A percentile compares a stretch with the other conserved stretches of the same genome.
These are phyloP conservation scores for Paralinhomoeus sp. DNA, from an alignment of 2,888 invertebrate genomes.

Conservation along the genomic window DNA sequence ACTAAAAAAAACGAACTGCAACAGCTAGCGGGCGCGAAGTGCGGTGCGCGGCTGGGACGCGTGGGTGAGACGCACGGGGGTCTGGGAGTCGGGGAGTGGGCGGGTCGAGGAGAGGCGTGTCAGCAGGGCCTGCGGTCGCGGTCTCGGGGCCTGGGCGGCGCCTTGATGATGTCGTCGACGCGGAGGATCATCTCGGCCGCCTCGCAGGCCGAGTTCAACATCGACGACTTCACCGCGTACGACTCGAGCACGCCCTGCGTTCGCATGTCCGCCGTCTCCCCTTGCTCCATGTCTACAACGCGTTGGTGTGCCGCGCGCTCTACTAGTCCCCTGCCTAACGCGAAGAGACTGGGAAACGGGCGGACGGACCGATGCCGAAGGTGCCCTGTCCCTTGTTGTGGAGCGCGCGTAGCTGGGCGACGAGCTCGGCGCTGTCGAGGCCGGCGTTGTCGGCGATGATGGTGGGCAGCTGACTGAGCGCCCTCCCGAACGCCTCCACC, in stretches of 20 bases:
- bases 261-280: slow-evolving; percentile 67
- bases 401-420: slow-evolving; percentile 68
- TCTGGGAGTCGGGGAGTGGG: too few species aligned
- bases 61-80: too few species aligned
- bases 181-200: slow-evolving; percentile 96
- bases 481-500: slow-evolving; percentile 75
- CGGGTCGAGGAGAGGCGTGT: too few species aligned
- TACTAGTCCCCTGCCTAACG: too few species aligned
- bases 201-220: slow-evolving; percentile 73
- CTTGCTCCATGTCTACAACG: slow-evolving; percentile 56
- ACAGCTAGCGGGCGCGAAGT: too few species aligned
- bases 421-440: slow-evolving; percentile 78
- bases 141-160: slow-evolving; percentile 12
- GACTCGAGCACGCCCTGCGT: slow-evolving; percentile 81
- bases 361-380: slow-evolving; percentile 55
- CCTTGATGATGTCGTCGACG: slow-evolving; percentile 83
- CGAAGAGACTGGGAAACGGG: too few species aligned
- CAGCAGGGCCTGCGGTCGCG: neutral
- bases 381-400: slow-evolving; percentile 58
- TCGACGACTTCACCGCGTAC: slow-evolving; percentile 83
- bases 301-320: too few species aligned
- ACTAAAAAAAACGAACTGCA: too few species aligned
- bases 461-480: slow-evolving; percentile 55
- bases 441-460: slow-evolving; percentile 97
- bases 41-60: too few species aligned